Base-by-base conservation (phyloP, 2,797 vertebrate species). In the Tapirus indicus region DNA sequence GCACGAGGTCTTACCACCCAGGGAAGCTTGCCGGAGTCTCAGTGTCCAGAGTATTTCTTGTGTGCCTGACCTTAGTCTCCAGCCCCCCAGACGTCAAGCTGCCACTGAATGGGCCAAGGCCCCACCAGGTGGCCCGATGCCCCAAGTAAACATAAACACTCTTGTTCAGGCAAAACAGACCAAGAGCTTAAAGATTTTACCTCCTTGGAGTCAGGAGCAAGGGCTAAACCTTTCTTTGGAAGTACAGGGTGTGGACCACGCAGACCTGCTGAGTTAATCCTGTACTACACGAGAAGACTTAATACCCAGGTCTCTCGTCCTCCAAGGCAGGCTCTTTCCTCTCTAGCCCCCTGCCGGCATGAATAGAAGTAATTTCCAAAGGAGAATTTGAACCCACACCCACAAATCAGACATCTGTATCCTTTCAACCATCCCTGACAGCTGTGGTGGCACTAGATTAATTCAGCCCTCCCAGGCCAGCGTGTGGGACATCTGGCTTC, bases 401-500 rank as follows among this genome's bases (percentile, higher is more conserved):
- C 17, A 29, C 64, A 38, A 18, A 2, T 18, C 23, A 69, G 20
- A 32, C n/a, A 18, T 13, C n/a, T 35, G 10, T 52, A 38, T 47
- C n/a, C 27, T 38, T 35, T 86, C 49, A 23, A 54, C 44, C 32
- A n/a, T n/a, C 47, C 21, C 35, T 1, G 2, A 52, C n/a, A 27
- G 47, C 64, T 35, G 5, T 38, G 21, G 14, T 25, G 62, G 14
- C 23, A 4, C 16, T n/a, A 5, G 83, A 38, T 54, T 12, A 17
- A 35, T 52, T 86, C 47, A 20, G 49, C 3, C 0, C 4, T 29
- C 41, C 18, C 58, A 62, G 20, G 41, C 20, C 47, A 85, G 49
- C 14, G 7, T 20, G 16, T 4, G 2, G 38, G 23, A 35, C 13
- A 16, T 47, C 52, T 0, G 16, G n/a, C n/a, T n/a, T 16, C 23